Percentiles rank a stretch among this genome's conserved stretches.
These are phyloP conservation scores for Nasonovia ribisnigri DNA, from an alignment of 2,888 invertebrate species.

Conservation along the genomic window DNA sequence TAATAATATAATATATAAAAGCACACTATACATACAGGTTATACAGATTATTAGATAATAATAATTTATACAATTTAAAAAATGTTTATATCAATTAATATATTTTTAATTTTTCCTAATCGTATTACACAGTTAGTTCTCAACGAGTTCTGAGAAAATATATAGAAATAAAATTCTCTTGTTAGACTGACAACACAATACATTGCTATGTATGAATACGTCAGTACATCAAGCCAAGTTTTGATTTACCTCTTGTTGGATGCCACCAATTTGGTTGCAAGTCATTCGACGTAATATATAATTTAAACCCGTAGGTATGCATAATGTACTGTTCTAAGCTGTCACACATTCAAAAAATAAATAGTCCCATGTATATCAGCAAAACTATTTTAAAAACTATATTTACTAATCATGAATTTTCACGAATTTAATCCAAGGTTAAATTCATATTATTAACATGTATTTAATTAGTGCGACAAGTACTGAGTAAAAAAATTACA, in stretches of 20 bases:
- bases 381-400: background rate
- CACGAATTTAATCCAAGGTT: background rate
- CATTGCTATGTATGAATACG: background rate
- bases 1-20: background rate
- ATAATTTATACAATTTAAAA: background rate
- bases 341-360: background rate
- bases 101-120: background rate
- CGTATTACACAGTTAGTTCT: background rate
- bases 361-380: background rate
- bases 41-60: background rate
- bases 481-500: background rate
- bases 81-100: background rate
- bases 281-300: background rate
- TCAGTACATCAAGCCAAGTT: background rate
- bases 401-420: background rate
- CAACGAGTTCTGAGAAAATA: background rate
- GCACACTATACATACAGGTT: background rate
- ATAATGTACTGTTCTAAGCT: background rate
- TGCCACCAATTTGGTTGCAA: background rate
- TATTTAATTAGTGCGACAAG: background rate
- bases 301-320: background rate
- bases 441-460: background rate
- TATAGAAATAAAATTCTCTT: background rate
- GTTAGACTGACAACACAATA: background rate
- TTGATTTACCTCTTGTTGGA: background rate